These are phyloP conservation scores for Ceratina japonica DNA, from an alignment of 1,140 invertebrate genomes.

Conservation along the genomic window DNA sequence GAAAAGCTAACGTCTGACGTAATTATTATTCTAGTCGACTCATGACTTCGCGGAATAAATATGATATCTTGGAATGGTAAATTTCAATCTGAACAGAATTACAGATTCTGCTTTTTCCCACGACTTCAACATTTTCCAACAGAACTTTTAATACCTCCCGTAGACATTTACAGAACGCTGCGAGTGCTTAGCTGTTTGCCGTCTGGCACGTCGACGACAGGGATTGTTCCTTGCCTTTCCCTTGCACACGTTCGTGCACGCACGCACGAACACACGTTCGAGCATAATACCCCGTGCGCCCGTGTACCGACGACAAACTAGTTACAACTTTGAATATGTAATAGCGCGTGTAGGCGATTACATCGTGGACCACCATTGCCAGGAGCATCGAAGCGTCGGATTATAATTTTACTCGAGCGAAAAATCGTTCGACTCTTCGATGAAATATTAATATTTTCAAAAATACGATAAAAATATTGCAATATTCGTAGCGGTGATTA, in stretches of 20 bases:
- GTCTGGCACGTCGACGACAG: conserved; percentile 60
- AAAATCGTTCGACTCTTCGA: conserved; percentile 30
- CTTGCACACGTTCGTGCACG: neutral
- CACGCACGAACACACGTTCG: conserved; percentile 33
- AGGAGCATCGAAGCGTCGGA: conserved; percentile 54
- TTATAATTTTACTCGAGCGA: conserved; percentile 50
- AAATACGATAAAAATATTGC: no score
- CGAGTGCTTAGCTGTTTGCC: conserved; percentile 62
- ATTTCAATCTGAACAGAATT: conserved; percentile 6
- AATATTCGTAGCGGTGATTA: no score
- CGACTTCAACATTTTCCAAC: conserved; percentile 39
- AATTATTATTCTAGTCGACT: no score
- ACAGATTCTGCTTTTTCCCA: conserved; percentile 41
- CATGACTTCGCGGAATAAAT: neutral
- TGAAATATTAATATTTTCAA: neutral
- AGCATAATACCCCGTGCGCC: conserved; percentile 42
- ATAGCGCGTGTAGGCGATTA: conserved; percentile 62
- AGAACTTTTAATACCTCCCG: conserved; percentile 56
- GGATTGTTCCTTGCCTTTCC: conserved; percentile 47
- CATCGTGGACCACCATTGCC: conserved; percentile 54
- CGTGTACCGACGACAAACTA: conserved; percentile 54
- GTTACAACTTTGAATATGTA: conserved; percentile 68
- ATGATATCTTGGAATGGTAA: neutral
- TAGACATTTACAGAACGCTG: conserved; percentile 41
- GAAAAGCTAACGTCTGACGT: no score